Base-by-base conservation (phyloP, 1,140 invertebrate genomes). In the Cepaea nemoralis region DNA sequence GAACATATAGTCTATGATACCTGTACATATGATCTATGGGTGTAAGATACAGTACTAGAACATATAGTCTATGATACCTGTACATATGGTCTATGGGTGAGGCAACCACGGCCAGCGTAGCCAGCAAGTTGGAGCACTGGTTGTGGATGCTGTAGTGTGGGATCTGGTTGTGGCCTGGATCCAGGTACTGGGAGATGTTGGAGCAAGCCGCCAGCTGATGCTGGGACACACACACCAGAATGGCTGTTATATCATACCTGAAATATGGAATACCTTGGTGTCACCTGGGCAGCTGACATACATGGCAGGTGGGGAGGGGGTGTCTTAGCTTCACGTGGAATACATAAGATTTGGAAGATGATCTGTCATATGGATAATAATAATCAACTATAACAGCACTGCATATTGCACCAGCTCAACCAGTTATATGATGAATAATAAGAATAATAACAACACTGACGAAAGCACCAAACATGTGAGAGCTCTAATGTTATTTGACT, bases 141-240 rank as follows among this genome's bases (percentile, higher is more conserved):
- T 90, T 91, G 82, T 91, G 90, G 80, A 91, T 88, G 71, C 81
- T 85, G 78, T 88, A 89, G 45, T 89, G 86, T 14, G 87, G 87
- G 14, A 85, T 73, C 81, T 90, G 85, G 24, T 85, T 84, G 48
- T 88, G 85, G 33, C 88, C 86, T 16, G 84, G 84, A 74, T 90
- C 89, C 31, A 90, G 70, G 35, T 84, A 84, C 81, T 86, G 83
- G 45, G 86, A 87, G 27, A 87, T 48, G n/a, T 87, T 85, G 77
- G 83, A 84, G 82, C 89, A 86, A 14, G 84, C 82, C 55, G 82
- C 77, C 40, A 86, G 82, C n/a, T 90, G 77, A 50, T 88, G 81
- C 69, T 90, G 87, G 78, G 79, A 69, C 14, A 83, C 84, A 80
- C 87, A 89, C 73, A 91, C 75, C 42, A 91, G 74, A 33, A 91